Evolutionary conservation across 30 jellyfish, hydroid and myxozoan species (phyloP).

Genomic region (Catostylus mosaicus): DNA sequence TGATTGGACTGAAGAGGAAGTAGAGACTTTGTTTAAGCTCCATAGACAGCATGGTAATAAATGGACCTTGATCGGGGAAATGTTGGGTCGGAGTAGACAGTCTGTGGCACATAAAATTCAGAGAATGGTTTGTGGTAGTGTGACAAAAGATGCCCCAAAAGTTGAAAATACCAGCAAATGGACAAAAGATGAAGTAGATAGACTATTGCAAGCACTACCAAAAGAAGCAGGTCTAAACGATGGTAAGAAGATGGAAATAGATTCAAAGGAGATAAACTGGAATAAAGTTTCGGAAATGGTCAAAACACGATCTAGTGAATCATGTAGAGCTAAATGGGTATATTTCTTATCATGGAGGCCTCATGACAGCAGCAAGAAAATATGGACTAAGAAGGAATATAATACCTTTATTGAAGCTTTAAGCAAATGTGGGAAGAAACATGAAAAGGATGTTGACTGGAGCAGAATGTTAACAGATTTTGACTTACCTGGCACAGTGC

Average conservation of each 20-base stretch:
- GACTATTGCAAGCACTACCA: constrained; percentile 4
- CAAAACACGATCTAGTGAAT: constrained; percentile 39
- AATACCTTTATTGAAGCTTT: not conserved
- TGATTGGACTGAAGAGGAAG: constrained; percentile 25
- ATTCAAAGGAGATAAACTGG: constrained; percentile 18
- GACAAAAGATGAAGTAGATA: constrained; percentile 22
- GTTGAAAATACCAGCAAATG: not conserved
- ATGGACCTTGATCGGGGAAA: constrained; percentile 37
- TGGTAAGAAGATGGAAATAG: not conserved
- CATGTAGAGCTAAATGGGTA: constrained; percentile 45
- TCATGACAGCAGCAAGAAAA: not conserved
- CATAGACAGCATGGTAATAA: constrained; percentile 27
- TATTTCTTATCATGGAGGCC: constrained; percentile 25
- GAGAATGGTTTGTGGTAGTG: not conserved
- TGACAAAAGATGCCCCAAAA: not conserved
- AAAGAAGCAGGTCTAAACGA: not conserved
- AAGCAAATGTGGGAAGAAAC: constrained; percentile 22
- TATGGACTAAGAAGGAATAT: constrained; percentile 24
- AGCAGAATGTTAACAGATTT: constrained; percentile 9
- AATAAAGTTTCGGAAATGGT: constrained; percentile 18
- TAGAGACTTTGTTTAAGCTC: not conserved
- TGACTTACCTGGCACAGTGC: constrained; percentile 2
- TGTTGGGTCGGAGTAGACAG: constrained; percentile 38
- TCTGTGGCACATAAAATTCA: not conserved
- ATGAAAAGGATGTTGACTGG: constrained; percentile 59